These are phyloP conservation scores for Entomyzon cyanotis DNA, from an alignment of 2,113 vertebrate species.

Conservation along the genomic window DNA sequence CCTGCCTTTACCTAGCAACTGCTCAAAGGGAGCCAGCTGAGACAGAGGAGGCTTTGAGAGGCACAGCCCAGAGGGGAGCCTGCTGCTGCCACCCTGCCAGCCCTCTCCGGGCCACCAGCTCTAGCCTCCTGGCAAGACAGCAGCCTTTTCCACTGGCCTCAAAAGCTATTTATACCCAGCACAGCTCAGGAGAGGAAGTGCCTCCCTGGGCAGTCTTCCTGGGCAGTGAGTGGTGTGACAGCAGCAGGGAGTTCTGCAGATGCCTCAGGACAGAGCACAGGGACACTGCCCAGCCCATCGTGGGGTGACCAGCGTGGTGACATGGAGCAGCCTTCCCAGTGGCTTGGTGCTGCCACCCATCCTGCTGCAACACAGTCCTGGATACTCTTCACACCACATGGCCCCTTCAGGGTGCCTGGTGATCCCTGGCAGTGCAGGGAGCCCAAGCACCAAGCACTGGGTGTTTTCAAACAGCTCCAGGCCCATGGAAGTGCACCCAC, in stretches of 20 bases:
- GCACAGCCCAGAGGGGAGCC: not conserved
- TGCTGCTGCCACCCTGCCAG: not conserved
- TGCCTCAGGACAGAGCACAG: accelerated
- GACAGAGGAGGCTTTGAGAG: not conserved
- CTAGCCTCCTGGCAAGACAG: not conserved
- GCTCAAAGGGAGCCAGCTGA: slow-evolving; percentile 39
- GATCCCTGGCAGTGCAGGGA: not conserved
- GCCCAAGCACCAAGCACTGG: not conserved
- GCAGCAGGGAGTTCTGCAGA: not conserved
- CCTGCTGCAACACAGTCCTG: not conserved
- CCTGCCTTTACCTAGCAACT: slow-evolving; percentile 72
- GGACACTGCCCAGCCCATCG: not conserved
- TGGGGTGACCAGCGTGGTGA: no score
- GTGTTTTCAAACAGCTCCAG: not conserved
- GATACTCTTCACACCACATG: accelerated
- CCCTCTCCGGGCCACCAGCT: accelerated
- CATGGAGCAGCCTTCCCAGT: no score
- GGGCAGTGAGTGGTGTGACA: accelerated
- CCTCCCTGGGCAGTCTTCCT: not conserved
- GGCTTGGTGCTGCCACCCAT: accelerated
- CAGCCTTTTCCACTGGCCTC: not conserved
- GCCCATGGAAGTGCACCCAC: not conserved
- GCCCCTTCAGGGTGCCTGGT: not conserved
- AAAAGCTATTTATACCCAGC: not conserved
- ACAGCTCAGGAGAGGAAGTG: not conserved